Conservation (phyloP, 2,113 vertebrate species). For the Microtus pennsylvanicus region DNA sequence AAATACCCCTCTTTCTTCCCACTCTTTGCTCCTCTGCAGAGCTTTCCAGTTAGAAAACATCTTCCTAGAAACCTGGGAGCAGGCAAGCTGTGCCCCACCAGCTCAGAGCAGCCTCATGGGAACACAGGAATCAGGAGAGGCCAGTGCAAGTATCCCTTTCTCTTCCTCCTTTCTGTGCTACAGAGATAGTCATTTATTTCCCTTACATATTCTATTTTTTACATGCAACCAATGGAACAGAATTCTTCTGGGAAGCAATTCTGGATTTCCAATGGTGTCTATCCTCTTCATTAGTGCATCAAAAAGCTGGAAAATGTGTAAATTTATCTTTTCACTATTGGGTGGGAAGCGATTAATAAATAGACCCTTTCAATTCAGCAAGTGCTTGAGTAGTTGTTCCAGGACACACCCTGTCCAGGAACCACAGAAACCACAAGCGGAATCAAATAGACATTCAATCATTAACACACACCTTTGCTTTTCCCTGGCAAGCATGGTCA, state of each 20-base stretch:
- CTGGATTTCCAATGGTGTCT: neutral
- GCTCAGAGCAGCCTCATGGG: neutral
- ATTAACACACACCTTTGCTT: neutral
- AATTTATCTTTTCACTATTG: neutral
- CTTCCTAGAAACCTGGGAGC: neutral
- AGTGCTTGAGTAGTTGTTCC: neutral
- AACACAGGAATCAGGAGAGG: neutral
- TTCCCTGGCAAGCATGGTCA: neutral
- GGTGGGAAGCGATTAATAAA: neutral
- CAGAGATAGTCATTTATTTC: neutral
- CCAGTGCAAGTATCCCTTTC: neutral
- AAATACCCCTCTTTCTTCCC: neutral
- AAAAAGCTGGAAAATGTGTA: neutral
- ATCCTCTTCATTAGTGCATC: neutral
- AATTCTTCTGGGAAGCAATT: neutral
- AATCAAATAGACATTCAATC: neutral
- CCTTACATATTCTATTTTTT: conserved; percentile 13
- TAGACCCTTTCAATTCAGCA: neutral
- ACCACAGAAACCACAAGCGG: neutral
- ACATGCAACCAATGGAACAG: neutral
- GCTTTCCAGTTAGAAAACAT: neutral
- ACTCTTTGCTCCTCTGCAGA: neutral
- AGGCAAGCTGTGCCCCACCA: neutral
- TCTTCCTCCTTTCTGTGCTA: neutral
- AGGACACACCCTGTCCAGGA: neutral